Evolutionary conservation across 2,888 invertebrate species (phyloP), one percentile per base, ranked within the genome.

Genomic region (Cantharis rustica): DNA sequence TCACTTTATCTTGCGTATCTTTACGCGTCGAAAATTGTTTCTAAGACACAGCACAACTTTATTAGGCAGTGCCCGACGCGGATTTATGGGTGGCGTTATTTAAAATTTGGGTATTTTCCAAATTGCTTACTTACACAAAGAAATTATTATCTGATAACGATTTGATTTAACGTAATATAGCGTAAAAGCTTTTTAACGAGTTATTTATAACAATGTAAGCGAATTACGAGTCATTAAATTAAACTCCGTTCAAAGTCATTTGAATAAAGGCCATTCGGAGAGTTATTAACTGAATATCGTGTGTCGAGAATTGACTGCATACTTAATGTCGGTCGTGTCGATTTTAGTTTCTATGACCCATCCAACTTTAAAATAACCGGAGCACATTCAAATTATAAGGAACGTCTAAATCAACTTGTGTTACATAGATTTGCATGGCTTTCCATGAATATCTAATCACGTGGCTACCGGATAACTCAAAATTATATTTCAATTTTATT

Each of bases 391-490:
- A 75, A 77, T 77, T 66, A 66, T 66, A 20, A 74, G 61, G 61
- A 63, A 66, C 73, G 73, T 74, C 71, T 77, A 63, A 71, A 73
- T 71, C 69, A 47, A 69, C 74, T 62, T 71, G 73, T 69, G 71
- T 62, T 64, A 26, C 69, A 31, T 23, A 69, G 68, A 63, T 74
- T 74, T 69, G 73, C 69, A 64, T 31, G 72, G 68, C 77, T 77
- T 77, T 77, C 77, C 27, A 77, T 77, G 77, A 77, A 77, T 77
- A 77, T 72, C 23, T 77, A 77, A 77, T 77, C 72, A 69, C 72
- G 68, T 75, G 75, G 77, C 77, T 74, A 77, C 76, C 71, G 17
- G 69, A 74, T 64, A 68, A 76, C 71, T 61, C 27, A 62, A 74
- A 77, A 77, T 77, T 77, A 72, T 74, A 74, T 77, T 77, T 77